These are phyloP conservation scores for Aphis gossypii DNA, from an alignment of 1,140 invertebrate genomes.

Conservation along the genomic window DNA sequence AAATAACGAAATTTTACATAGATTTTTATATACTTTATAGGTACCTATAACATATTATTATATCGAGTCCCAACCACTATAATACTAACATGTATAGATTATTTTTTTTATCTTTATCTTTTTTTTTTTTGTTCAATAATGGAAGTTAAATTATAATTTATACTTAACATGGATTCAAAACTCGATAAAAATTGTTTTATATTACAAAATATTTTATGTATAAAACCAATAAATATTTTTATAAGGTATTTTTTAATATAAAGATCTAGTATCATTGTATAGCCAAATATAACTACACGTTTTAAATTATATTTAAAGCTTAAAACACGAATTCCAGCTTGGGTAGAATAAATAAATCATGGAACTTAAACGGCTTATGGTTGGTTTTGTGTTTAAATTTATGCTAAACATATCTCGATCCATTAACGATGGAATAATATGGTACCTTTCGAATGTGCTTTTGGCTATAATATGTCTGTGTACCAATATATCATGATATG, in stretches of 20 bases:
- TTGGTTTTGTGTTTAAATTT: not conserved
- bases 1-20: not conserved
- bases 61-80: not conserved
- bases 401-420: conserved; percentile 13
- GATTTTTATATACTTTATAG: not conserved
- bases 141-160: not conserved
- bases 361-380: conserved; percentile 17
- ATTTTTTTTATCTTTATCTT: not conserved
- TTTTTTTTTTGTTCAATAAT: not conserved
- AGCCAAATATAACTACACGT: not conserved
- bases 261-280: not conserved
- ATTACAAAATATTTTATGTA: not conserved
- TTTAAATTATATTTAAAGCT: not conserved
- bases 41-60: not conserved
- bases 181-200: not conserved
- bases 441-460: not conserved
- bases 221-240: not conserved
- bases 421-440: conserved; percentile 28
- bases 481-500: not conserved
- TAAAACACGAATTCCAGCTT: not conserved
- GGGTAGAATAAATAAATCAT: not conserved
- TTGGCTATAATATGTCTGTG: not conserved
- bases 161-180: not conserved
- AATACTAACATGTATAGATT: not conserved
- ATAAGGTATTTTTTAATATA: conserved; percentile 27